Base-by-base conservation (phyloP, 2,797 vertebrate species). In the Sebastes iracundus region DNA sequence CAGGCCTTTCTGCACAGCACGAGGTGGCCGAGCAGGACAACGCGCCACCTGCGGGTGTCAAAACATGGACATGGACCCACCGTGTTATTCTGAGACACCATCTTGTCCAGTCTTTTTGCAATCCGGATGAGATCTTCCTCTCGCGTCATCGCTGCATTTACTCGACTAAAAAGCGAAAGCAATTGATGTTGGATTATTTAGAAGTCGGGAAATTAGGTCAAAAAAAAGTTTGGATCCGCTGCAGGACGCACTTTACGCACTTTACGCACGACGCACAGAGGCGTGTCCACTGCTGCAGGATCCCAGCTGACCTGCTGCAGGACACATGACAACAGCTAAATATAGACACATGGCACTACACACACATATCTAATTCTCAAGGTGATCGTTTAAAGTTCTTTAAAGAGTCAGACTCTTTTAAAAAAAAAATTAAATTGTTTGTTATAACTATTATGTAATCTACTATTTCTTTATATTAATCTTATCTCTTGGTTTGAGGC, bases 101-200 rank as follows among this genome's bases (percentile, higher is more conserved):
- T 98, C 95, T 98, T 99, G 95, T 99, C 98, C 95, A 99, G 87
- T 85, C 97, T 98, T 90, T 96, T 98, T 67, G 97, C 97, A 65
- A 98, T 98, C 89, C 96, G 95, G 85, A 96, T 94, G 87, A 99
- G 95, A 82, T 99, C 98, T 89, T 98, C 97, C 86, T 98, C 97
- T 28, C 94, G 96, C 76, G 96, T 96, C 98, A 99, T 96, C 77
- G 82, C 92, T 90, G 93, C 94, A 95, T 95, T 77, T 86, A 94
- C 77, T 86, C 72, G 64, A 77, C 75, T 53, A 2, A 10, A 10
- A 14, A 49, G 13, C 38, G 0, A 42, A 42, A 42, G 38, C 38
- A 42, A 42, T 42, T 42, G 38, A 42, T 42, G 38, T 42, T 42
- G 5, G 38, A 42, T 42, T 0, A 42, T 42, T 0, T 42, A 42